These are phyloP conservation scores for Piezodorus guildinii DNA, from an alignment of 1,140 invertebrate species.

Conservation along the genomic window DNA sequence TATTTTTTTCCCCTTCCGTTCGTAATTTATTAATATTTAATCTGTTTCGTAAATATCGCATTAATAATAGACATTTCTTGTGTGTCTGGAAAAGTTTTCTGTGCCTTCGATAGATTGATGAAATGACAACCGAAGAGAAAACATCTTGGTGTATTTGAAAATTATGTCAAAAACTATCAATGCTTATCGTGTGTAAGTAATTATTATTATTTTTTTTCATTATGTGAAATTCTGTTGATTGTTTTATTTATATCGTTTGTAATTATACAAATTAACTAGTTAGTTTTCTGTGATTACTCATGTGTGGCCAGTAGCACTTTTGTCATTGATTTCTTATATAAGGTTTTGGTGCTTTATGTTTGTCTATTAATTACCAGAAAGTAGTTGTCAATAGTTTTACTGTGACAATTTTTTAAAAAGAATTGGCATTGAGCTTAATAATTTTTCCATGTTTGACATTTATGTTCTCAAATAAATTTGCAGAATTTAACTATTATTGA, in stretches of 20 bases:
- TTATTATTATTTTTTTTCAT: neutral
- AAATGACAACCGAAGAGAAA: constrained; percentile 6
- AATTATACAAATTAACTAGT: neutral
- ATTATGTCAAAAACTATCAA: constrained; percentile 53
- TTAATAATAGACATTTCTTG: neutral
- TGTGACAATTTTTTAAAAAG: too few species aligned
- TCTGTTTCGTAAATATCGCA: neutral
- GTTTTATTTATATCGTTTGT: neutral
- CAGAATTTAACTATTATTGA: too few species aligned
- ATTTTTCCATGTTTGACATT: too few species aligned
- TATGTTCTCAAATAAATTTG: too few species aligned
- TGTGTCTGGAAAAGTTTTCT: neutral
- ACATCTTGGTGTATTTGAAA: constrained; percentile 1
- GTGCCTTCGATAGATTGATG: constrained; percentile 1
- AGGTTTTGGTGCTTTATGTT: neutral
- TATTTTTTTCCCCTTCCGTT: neutral
- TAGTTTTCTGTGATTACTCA: constrained; percentile 10
- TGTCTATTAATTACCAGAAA: too few species aligned
- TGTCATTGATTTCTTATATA: neutral
- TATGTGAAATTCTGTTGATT: neutral
- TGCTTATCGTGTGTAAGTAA: constrained; percentile 52
- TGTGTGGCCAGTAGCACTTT: constrained; percentile 4
- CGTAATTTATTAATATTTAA: neutral
- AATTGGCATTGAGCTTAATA: too few species aligned
- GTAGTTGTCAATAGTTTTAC: too few species aligned